Conservation (phyloP, 2,888 invertebrate species). For the Phragmatobia fuliginosa region DNA sequence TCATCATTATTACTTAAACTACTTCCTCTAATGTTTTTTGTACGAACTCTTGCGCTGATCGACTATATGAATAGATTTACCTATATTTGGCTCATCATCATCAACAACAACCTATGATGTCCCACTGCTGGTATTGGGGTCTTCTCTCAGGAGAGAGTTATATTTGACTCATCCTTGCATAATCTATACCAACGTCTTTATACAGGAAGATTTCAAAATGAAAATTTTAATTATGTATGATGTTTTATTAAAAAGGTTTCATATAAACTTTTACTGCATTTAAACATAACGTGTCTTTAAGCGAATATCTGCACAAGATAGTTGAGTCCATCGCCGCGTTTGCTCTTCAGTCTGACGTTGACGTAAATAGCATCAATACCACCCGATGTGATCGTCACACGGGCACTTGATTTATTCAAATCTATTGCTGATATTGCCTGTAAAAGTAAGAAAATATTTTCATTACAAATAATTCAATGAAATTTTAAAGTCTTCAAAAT, state of each 20-base stretch:
- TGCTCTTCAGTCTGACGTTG: constrained; percentile 2
- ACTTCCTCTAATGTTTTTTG: too few species aligned
- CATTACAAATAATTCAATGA: too few species aligned
- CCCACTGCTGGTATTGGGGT: too few species aligned
- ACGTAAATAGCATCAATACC: not conserved
- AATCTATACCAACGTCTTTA: not conserved
- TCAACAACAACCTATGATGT: too few species aligned
- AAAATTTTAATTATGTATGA: not conserved
- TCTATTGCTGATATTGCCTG: constrained; percentile 10
- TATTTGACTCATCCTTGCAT: not conserved
- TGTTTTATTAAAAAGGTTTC: not conserved
- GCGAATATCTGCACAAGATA: constrained; percentile 12
- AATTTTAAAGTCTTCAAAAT: too few species aligned
- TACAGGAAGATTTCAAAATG: not conserved
- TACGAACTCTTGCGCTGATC: too few species aligned
- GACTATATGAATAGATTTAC: too few species aligned
- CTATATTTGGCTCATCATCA: not conserved
- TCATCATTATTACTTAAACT: too few species aligned
- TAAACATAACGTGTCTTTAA: not conserved
- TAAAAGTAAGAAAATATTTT: not conserved
- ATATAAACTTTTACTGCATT: not conserved
- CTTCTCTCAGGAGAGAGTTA: too few species aligned
- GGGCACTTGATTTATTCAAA: not conserved
- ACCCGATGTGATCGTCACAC: not conserved
- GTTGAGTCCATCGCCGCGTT: constrained; percentile 15